phyloP scores from a whole-genome alignment of 2,113 vertebrate species.

The Catharus minimus region DNA sequence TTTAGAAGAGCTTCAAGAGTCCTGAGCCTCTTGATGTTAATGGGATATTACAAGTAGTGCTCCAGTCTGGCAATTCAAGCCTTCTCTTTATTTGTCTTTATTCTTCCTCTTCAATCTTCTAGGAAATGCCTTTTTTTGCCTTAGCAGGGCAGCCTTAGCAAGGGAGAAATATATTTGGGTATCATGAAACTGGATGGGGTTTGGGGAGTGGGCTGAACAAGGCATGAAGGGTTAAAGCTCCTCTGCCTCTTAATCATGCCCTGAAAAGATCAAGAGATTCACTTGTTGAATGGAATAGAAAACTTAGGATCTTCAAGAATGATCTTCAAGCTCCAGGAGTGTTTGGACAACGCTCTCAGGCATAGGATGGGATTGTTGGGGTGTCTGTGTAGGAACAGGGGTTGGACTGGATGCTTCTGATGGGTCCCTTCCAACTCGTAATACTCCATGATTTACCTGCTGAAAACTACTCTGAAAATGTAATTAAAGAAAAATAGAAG shows the following conservation, averaged over 20 bases:
- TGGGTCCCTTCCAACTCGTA: not conserved
- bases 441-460: not conserved
- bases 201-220: not conserved
- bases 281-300: not conserved
- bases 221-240: not conserved
- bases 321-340: not conserved
- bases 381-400: not conserved
- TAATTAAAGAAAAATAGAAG: not conserved
- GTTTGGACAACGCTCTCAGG: accelerated
- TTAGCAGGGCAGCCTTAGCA: not conserved
- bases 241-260: not conserved
- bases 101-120: not conserved
- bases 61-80: not conserved
- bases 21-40: not conserved
- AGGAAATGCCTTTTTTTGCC: not conserved
- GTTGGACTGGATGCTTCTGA: not conserved
- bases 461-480: not conserved
- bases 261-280: not conserved
- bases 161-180: not conserved
- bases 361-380: not conserved
- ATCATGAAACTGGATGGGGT: not conserved
- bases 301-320: not conserved
- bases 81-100: not conserved
- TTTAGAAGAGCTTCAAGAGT: not conserved
- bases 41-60: too few species aligned